Evolutionary conservation across 1,140 invertebrate genomes (phyloP).

Genomic region (Drosophila melanogaster): DNA sequence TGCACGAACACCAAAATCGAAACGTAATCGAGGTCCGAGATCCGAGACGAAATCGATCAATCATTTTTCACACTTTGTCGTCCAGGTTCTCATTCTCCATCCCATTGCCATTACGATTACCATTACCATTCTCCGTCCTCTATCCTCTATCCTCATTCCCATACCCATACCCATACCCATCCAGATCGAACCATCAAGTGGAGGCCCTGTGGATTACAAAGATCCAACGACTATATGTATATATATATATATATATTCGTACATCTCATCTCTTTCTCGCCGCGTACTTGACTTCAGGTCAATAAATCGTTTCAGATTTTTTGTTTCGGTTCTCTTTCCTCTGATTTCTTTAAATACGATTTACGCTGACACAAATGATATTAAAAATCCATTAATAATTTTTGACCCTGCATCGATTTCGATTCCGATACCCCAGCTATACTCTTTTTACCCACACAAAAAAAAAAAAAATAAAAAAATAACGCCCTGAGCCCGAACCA

Average conservation of each 20-base stretch:
- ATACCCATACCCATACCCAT: neutral
- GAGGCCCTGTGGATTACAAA: conserved; percentile 14
- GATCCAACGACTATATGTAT: conserved; percentile 6
- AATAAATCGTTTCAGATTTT: conserved; percentile 78
- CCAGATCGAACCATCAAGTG: conserved; percentile 16
- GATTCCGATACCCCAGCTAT: conserved; percentile 33
- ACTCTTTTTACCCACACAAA: neutral
- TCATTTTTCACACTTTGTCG: conserved; percentile 77
- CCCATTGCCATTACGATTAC: neutral
- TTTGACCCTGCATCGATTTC: conserved; percentile 65
- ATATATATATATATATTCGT: conserved; percentile 1
- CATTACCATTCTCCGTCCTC: neutral
- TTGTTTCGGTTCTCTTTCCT: conserved; percentile 28
- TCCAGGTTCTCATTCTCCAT: conserved; percentile 11
- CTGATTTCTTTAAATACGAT: conserved; percentile 68
- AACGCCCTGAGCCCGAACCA: conserved; percentile 7
- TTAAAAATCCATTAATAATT: conserved; percentile 84
- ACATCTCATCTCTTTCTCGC: conserved; percentile 18
- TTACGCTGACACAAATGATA: conserved; percentile 80
- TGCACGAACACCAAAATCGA: conserved; percentile 40
- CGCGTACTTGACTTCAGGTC: conserved; percentile 78
- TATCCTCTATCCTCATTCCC: too few species aligned
- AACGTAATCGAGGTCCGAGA: conserved; percentile 38
- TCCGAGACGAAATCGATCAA: conserved; percentile 64
- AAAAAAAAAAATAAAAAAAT: neutral